Evolutionary conservation across 2,888 invertebrate species (phyloP).

Genomic region (Dryobota labecula): DNA sequence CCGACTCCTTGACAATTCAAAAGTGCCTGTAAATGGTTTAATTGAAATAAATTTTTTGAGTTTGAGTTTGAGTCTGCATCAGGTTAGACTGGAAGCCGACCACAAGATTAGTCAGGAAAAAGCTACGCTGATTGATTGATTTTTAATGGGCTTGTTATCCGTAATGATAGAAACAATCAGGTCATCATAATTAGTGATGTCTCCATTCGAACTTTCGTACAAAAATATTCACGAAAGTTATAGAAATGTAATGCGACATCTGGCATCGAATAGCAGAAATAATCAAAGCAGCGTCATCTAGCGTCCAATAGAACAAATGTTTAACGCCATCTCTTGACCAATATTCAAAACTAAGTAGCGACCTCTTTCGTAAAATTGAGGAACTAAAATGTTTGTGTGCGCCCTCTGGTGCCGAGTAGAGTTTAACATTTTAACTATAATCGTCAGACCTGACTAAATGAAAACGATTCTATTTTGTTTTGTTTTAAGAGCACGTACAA

Average conservation of each 20-base stretch:
- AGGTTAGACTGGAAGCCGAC: no score
- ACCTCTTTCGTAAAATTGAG: constrained; percentile 53
- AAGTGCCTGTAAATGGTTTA: no score
- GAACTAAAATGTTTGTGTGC: not conserved
- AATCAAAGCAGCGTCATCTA: constrained; percentile 53
- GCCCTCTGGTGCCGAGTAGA: constrained; percentile 63
- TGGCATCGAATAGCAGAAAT: constrained; percentile 51
- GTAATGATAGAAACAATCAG: not conserved
- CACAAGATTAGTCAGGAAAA: no score
- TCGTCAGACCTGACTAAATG: no score
- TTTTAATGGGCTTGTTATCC: not conserved
- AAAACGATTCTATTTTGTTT: no score
- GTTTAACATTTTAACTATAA: no score
- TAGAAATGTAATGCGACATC: constrained; percentile 56
- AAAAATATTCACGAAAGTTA: not conserved
- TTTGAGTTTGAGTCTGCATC: no score
- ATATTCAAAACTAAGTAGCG: constrained; percentile 15
- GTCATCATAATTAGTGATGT: not conserved
- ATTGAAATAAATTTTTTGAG: no score
- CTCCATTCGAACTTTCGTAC: not conserved
- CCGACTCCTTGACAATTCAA: no score
- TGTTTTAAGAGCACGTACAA: no score
- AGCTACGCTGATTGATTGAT: no score
- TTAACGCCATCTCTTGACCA: constrained; percentile 60
- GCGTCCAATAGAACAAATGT: constrained; percentile 32